phyloP scores from a whole-genome alignment of 2,888 invertebrate genomes.

The Bombyx huttoni region DNA sequence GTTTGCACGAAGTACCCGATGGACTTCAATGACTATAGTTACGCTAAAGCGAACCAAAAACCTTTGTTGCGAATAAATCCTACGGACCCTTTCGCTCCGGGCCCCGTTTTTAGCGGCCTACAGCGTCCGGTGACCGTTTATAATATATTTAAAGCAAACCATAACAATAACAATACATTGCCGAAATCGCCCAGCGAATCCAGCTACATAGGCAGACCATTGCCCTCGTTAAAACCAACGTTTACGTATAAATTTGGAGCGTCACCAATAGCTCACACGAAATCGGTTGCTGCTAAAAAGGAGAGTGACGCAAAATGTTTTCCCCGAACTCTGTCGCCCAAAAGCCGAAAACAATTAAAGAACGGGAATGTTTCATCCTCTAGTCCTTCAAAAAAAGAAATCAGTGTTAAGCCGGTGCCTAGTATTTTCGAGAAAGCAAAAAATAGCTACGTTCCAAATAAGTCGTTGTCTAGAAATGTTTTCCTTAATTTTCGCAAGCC shows the following conservation, averaged over 20 bases:
- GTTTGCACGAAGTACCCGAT: slow-evolving; percentile 58
- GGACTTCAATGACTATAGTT: slow-evolving; percentile 48
- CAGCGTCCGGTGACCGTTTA: slow-evolving; percentile 54
- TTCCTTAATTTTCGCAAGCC: slow-evolving; percentile 62
- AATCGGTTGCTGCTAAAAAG: slow-evolving; percentile 35
- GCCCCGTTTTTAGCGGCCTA: slow-evolving; percentile 64
- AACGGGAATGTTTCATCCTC: slow-evolving; percentile 26
- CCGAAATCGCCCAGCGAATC: slow-evolving; percentile 50
- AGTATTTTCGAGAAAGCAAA: slow-evolving; percentile 59
- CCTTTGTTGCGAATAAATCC: slow-evolving; percentile 44
- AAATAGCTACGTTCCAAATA: slow-evolving; percentile 59
- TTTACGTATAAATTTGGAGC: slow-evolving; percentile 64
- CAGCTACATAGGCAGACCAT: slow-evolving; percentile 32
- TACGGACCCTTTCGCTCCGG: slow-evolving; percentile 63
- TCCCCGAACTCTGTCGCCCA: slow-evolving; percentile 42
- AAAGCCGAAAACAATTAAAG: slow-evolving; percentile 40
- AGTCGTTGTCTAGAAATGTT: slow-evolving; percentile 55
- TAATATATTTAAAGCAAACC: slow-evolving; percentile 61
- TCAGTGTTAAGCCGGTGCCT: slow-evolving; percentile 37
- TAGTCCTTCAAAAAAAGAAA: slow-evolving; percentile 39
- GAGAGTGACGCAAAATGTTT: slow-evolving; percentile 38
- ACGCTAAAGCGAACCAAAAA: slow-evolving; percentile 47
- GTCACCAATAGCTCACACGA: slow-evolving; percentile 43
- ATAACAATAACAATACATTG: slow-evolving; percentile 57
- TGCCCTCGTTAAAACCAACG: slow-evolving; percentile 52